Percentiles rank a stretch among this genome's conserved stretches.
phyloP scores from a whole-genome alignment of 2,797 vertebrate genomes.

The Alectoris magna region DNA sequence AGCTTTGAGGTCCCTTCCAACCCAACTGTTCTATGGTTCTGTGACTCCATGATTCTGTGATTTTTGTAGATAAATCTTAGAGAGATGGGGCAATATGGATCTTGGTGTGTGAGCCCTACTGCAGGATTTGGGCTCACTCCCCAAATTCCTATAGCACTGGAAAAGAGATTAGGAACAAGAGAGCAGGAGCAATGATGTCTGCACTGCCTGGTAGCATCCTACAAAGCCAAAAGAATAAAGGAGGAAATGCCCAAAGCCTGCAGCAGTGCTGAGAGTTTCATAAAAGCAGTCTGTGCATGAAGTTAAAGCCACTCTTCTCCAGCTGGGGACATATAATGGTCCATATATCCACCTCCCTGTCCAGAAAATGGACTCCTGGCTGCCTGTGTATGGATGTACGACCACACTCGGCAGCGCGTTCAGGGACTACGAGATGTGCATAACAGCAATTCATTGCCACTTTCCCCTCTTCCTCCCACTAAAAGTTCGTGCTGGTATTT shows the following conservation, averaged over 20 bases:
- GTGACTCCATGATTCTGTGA: rapidly evolving
- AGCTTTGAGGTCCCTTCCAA: too few relatives aligned
- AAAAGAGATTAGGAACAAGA: not conserved
- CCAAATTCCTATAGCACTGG: not conserved
- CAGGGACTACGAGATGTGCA: not conserved
- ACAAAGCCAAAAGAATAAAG: not conserved
- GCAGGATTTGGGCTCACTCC: not conserved
- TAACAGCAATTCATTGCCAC: not conserved
- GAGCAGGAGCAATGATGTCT: not conserved
- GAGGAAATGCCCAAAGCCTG: not conserved
- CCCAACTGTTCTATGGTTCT: too few relatives aligned
- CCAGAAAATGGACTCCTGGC: not conserved
- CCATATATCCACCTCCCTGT: not conserved
- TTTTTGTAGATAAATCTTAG: rapidly evolving
- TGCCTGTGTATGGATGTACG: not conserved
- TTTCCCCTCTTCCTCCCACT: rapidly evolving
- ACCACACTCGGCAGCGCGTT: not conserved
- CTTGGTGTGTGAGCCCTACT: not conserved
- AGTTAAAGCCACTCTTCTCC: not conserved
- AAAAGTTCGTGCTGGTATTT: not conserved
- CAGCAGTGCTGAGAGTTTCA: not conserved
- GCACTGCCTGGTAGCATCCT: rapidly evolving
- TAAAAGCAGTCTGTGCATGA: not conserved
- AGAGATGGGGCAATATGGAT: not conserved
- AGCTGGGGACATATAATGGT: not conserved